A percentile compares a stretch with the other conserved stretches of the same genome.
Conservation (phyloP, 1,140 invertebrate genomes). For the Hypothenemus hampei region DNA sequence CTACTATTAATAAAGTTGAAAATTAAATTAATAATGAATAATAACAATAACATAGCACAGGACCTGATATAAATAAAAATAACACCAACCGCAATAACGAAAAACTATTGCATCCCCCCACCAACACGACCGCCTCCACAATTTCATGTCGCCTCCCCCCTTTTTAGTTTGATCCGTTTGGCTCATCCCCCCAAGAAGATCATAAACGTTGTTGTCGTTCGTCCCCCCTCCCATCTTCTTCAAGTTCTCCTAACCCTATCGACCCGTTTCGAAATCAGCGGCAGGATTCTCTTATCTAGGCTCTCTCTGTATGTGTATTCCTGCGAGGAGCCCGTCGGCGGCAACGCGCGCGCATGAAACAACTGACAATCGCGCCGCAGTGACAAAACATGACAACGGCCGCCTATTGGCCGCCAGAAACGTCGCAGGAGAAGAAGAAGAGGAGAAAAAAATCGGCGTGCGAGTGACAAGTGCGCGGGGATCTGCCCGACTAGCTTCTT, state of each 20-base stretch:
- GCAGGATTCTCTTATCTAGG: constrained; percentile 35
- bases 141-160: not conserved
- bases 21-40: too few species aligned
- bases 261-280: constrained; percentile 23
- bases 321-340: constrained; percentile 16
- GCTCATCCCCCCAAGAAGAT: constrained; percentile 28
- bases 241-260: constrained; percentile 38
- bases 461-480: constrained; percentile 20
- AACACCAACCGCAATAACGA: too few species aligned
- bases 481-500: constrained; percentile 31
- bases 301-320: constrained; percentile 15
- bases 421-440: constrained; percentile 28
- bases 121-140: not conserved
- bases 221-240: constrained; percentile 29
- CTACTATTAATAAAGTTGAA: too few species aligned
- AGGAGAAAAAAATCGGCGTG: constrained; percentile 26
- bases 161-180: constrained; percentile 20
- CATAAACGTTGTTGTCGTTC: too few species aligned
- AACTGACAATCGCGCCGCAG: constrained; percentile 40
- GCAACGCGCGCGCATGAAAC: constrained; percentile 25
- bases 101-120: too few species aligned
- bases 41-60: too few species aligned
- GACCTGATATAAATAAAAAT: too few species aligned
- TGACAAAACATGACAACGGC: constrained; percentile 45
- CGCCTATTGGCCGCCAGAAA: constrained; percentile 38